phyloP scores from a whole-genome alignment of 2,888 invertebrate genomes.

The Uloborus plumipes region DNA sequence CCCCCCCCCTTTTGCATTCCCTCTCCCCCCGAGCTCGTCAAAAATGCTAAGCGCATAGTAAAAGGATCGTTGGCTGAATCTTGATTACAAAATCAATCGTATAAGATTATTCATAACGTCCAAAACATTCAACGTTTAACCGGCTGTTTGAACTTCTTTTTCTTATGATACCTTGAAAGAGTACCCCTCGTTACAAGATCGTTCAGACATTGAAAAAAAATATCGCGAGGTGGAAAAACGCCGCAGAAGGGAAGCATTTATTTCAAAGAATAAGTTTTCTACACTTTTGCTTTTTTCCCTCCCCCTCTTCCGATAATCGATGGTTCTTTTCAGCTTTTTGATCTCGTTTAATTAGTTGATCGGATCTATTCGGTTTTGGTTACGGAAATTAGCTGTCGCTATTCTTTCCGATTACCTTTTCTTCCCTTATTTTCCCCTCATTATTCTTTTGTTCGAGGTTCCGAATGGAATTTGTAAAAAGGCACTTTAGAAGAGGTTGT shows the following conservation, averaged over 20 bases:
- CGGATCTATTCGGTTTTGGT: constrained; percentile 1
- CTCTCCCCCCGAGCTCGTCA: constrained; percentile 19
- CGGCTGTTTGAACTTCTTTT: constrained; percentile 22
- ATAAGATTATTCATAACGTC: constrained; percentile 51
- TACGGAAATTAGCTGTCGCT: not conserved
- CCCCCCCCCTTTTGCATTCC: constrained; percentile 4
- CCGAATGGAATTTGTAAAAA: too few species aligned
- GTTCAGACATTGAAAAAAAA: constrained; percentile 9
- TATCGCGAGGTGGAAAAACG: not conserved
- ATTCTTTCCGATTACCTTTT: not conserved
- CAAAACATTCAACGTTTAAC: constrained; percentile 43
- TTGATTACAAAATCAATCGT: constrained; percentile 59
- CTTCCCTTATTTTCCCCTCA: too few species aligned
- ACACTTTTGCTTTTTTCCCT: constrained; percentile 3
- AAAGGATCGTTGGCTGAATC: constrained; percentile 26
- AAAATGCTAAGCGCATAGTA: constrained; percentile 29
- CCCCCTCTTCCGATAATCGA: constrained; percentile 9
- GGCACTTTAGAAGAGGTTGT: too few species aligned
- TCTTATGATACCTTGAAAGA: constrained; percentile 9
- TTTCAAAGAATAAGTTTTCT: constrained; percentile 1
- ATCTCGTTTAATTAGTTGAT: constrained; percentile 17
- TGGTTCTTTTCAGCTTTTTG: not conserved
- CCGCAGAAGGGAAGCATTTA: constrained; percentile 4
- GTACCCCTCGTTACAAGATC: constrained; percentile 14
- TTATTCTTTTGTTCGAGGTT: too few species aligned